Conservation (phyloP, 64 coral and sea anemone genomes). For the Dendrophyllia cribrosa region DNA sequence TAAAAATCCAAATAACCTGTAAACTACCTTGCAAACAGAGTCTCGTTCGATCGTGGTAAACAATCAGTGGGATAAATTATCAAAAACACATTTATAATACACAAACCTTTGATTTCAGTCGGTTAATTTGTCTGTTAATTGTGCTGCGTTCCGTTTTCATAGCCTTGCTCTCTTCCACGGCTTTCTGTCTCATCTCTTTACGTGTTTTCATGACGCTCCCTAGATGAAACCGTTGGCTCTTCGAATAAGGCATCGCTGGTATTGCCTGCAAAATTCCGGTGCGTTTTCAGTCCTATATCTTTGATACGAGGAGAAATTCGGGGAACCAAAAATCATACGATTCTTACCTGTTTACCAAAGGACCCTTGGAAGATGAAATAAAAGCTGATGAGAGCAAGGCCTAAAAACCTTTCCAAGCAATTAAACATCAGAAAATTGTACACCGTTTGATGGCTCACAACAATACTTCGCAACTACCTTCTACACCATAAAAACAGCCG, state of each 20-base stretch:
- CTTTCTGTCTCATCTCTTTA: slow-evolving; percentile 12
- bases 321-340: slow-evolving; percentile 38
- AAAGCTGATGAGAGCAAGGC: background rate
- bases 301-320: slow-evolving; percentile 15
- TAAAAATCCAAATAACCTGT: slow-evolving; percentile 1
- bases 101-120: slow-evolving; percentile 32
- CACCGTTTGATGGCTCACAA: background rate
- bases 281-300: slow-evolving; percentile 28
- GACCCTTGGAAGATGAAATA: background rate
- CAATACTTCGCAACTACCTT: background rate
- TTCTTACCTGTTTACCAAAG: slow-evolving; percentile 34
- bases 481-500: background rate
- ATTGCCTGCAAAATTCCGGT: background rate
- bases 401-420: slow-evolving; percentile 10
- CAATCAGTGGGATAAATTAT: background rate
- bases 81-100: background rate
- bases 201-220: slow-evolving; percentile 12
- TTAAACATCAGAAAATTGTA: background rate
- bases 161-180: background rate
- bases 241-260: slow-evolving; percentile 3
- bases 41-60: background rate
- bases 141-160: slow-evolving; percentile 13
- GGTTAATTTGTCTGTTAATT: slow-evolving; percentile 23
- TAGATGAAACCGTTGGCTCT: background rate
- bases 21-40: too few relatives aligned